Evolutionary conservation across 2,888 invertebrate species (phyloP).

Genomic region (Platycheirus albimanus): DNA sequence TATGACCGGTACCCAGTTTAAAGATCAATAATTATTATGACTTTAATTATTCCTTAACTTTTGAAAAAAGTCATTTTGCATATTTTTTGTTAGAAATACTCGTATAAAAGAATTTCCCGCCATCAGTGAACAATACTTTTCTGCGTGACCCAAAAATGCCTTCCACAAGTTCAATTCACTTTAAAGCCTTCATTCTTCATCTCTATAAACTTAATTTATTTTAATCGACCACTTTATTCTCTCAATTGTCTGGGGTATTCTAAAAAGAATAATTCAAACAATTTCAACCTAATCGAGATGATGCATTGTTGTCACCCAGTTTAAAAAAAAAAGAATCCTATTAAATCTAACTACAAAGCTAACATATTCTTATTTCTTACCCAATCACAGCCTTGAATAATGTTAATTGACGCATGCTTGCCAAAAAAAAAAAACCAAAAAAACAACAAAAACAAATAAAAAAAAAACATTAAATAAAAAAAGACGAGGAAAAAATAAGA

Average conservation of each 20-base stretch:
- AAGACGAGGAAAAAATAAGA: too few relatives aligned
- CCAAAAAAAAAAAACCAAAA: conserved; percentile 11
- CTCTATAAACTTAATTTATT: not conserved
- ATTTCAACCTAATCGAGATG: conserved; percentile 27
- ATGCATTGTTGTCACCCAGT: conserved; percentile 21
- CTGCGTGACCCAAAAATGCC: too few relatives aligned
- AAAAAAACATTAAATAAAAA: too few relatives aligned
- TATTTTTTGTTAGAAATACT: too few relatives aligned
- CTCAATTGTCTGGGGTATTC: not conserved
- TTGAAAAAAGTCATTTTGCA: too few relatives aligned
- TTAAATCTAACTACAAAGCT: conserved; percentile 19
- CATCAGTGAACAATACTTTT: too few relatives aligned
- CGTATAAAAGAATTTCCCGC: too few relatives aligned
- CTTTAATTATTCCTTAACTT: too few relatives aligned
- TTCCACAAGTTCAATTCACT: too few relatives aligned
- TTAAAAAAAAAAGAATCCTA: not conserved
- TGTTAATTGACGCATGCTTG: conserved; percentile 30
- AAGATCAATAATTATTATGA: too few relatives aligned
- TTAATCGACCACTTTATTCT: conserved; percentile 8
- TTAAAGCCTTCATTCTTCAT: not conserved
- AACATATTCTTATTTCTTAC: conserved; percentile 41
- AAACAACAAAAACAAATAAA: not conserved
- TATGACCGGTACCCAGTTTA: too few relatives aligned
- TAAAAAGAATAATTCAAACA: conserved; percentile 10
- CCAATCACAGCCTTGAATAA: conserved; percentile 29